These are phyloP conservation scores for Agrypnus murinus DNA, from an alignment of 2,888 invertebrate genomes.

Conservation along the genomic window DNA sequence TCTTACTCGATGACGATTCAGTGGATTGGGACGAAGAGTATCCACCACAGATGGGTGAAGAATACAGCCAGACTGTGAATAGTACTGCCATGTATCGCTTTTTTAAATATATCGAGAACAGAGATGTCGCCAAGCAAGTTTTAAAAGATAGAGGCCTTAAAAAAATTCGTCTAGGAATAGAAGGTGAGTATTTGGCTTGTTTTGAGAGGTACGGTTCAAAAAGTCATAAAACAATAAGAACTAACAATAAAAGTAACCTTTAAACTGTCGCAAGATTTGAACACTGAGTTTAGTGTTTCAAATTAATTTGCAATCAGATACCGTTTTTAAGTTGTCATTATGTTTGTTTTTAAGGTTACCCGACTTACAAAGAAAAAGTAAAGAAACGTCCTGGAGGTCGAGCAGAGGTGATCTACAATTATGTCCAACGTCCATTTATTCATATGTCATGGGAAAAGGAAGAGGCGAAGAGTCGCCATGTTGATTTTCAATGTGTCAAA, in stretches of 20 bases:
- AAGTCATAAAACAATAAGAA: too few species aligned
- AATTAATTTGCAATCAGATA: too few species aligned
- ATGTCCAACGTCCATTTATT: conserved; percentile 98
- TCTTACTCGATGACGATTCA: conserved; percentile 95
- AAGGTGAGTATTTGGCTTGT: conserved; percentile 78
- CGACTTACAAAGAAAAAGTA: conserved; percentile 99
- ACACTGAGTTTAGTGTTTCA: too few species aligned
- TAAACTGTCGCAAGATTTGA: too few species aligned
- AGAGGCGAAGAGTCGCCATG: conserved; percentile 98
- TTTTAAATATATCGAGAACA: conserved; percentile 99
- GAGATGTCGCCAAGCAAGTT: conserved; percentile 99
- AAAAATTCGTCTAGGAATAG: conserved; percentile 98
- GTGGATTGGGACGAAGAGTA: conserved; percentile 99
- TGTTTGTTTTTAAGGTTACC: too few species aligned
- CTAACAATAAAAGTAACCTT: not conserved
- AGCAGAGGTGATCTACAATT: conserved; percentile 99
- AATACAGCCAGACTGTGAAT: conserved; percentile 97
- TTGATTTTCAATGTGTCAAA: conserved; percentile 99
- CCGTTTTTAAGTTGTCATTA: too few species aligned
- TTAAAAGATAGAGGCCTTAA: conserved; percentile 98
- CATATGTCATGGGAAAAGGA: conserved; percentile 99
- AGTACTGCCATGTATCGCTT: conserved; percentile 97
- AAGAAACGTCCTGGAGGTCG: conserved; percentile 95
- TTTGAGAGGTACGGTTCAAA: too few species aligned
- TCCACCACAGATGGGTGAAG: conserved; percentile 99